phyloP scores from a whole-genome alignment of 2,888 invertebrate genomes.

The Pyrrhosoma nymphula region DNA sequence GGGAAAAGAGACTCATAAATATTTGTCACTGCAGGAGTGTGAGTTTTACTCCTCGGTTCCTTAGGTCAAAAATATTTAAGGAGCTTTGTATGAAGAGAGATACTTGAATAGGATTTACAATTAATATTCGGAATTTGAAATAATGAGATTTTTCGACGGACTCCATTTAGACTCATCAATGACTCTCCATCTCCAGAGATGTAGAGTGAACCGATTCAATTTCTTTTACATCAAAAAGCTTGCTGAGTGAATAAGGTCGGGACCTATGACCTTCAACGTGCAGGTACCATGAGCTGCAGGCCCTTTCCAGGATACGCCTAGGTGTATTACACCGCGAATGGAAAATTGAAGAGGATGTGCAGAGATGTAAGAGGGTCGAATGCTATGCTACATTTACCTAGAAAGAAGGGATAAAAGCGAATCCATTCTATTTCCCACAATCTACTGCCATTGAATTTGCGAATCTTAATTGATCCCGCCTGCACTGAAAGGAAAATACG shows the following conservation, averaged over 20 bases:
- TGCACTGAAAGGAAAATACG: too few species aligned
- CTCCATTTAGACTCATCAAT: too few species aligned
- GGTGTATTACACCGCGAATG: not conserved
- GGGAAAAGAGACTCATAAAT: not conserved
- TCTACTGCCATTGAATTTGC: too few species aligned
- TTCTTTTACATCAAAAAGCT: not conserved
- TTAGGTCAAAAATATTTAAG: not conserved
- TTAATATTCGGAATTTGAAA: not conserved
- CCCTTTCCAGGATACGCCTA: not conserved
- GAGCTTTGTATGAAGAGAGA: not conserved
- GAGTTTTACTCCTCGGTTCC: too few species aligned
- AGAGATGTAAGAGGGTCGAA: not conserved
- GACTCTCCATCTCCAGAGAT: not conserved
- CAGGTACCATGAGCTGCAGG: not conserved
- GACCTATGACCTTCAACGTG: not conserved
- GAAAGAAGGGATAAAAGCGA: too few species aligned
- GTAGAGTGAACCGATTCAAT: not conserved
- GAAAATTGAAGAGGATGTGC: not conserved
- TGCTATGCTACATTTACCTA: too few species aligned
- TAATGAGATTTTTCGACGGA: not conserved
- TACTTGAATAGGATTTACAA: not conserved
- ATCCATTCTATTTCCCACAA: too few species aligned
- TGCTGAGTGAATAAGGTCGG: not conserved
- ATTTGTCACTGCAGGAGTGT: not conserved
- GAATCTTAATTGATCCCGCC: too few species aligned